phyloP scores from a whole-genome alignment of 1,140 invertebrate genomes.

The Andrena cerasifolii region DNA sequence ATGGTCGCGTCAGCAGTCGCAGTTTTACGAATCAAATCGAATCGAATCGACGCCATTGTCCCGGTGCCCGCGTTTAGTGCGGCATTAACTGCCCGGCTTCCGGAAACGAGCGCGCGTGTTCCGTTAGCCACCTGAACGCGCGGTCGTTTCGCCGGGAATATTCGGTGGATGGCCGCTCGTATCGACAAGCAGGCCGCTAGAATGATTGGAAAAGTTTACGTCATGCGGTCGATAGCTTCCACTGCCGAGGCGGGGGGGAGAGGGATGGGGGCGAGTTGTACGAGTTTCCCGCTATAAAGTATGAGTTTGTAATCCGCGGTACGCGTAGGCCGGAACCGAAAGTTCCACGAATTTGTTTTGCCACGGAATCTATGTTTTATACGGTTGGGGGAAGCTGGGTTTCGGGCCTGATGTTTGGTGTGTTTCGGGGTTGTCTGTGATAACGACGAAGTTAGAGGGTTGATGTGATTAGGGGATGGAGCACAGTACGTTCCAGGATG shows the following conservation, averaged over 20 bases:
- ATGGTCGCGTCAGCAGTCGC: constrained; percentile 28
- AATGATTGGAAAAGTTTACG: constrained; percentile 36
- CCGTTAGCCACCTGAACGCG: neutral
- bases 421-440: neutral
- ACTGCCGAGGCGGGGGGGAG: too few relatives aligned
- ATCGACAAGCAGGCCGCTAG: neutral
- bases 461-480: too few relatives aligned
- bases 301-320: constrained; percentile 5
- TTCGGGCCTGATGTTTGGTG: neutral
- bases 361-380: neutral
- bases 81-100: constrained; percentile 1
- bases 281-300: constrained; percentile 15
- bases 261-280: neutral
- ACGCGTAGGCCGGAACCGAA: neutral
- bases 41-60: constrained; percentile 22
- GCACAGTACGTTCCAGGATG: too few relatives aligned
- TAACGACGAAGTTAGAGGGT: neutral
- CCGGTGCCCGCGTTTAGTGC: neutral
- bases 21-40: constrained; percentile 20
- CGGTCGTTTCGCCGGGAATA: neutral
- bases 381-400: neutral
- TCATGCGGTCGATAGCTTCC: constrained; percentile 7
- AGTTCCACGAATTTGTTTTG: constrained; percentile 5
- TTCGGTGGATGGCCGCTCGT: neutral
- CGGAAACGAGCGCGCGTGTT: neutral